These are phyloP conservation scores for Spheniscus humboldti DNA, from an alignment of 2,797 vertebrate species.

Conservation along the genomic window DNA sequence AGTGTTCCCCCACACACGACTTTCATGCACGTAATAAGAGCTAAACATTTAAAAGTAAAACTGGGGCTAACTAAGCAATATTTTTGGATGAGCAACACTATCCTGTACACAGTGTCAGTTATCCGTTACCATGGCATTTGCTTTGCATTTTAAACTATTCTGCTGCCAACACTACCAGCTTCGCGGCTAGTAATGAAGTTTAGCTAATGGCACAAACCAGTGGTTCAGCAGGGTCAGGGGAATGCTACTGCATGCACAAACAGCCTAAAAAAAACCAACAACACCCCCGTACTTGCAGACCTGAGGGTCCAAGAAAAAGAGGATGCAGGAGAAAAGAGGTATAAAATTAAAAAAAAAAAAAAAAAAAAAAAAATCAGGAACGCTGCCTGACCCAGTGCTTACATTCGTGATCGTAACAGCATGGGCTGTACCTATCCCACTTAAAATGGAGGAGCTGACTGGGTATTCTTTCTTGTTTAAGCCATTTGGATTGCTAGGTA, in stretches of 20 bases:
- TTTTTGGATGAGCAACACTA: background rate
- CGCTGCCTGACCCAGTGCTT: background rate
- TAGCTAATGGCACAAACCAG: background rate
- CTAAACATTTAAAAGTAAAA: constrained; percentile 36
- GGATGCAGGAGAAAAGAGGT: background rate
- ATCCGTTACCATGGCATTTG: background rate
- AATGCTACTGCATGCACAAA: background rate
- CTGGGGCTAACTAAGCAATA: background rate
- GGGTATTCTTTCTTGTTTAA: constrained; percentile 10
- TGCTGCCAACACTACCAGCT: background rate
- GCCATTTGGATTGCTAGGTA: background rate
- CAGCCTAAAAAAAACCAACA: background rate
- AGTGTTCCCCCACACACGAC: background rate
- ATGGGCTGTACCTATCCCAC: background rate
- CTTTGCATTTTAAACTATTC: background rate
- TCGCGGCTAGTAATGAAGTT: background rate
- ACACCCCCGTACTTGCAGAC: background rate
- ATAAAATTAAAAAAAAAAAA: background rate
- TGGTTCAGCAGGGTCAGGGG: background rate
- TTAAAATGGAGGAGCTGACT: background rate
- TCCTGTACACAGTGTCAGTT: background rate
- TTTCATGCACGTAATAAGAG: background rate
- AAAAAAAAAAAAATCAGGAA: background rate
- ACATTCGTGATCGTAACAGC: background rate
- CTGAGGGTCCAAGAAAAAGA: background rate